Evolutionary conservation across 2,113 vertebrate genomes (phyloP).

Genomic region (Dromaius novaehollandiae): DNA sequence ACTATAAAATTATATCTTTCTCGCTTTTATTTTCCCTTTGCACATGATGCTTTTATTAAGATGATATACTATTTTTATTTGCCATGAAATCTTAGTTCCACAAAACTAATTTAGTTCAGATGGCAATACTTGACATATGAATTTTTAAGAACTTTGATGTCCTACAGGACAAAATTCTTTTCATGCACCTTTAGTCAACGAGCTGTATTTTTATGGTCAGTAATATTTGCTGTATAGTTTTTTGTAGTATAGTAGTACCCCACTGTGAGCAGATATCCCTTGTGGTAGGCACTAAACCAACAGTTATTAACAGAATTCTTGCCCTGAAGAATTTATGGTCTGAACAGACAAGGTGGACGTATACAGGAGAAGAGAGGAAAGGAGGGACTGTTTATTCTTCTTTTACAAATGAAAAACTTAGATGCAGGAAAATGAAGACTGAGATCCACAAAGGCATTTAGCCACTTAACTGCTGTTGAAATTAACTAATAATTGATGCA

Average conservation of each 20-base stretch:
- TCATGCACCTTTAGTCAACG: constrained; percentile 62
- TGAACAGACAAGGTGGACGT: not conserved
- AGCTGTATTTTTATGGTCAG: constrained; percentile 69
- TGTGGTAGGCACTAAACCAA: constrained; percentile 10
- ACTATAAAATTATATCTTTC: constrained; percentile 70
- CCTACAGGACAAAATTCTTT: constrained; percentile 70
- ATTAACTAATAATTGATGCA: not conserved
- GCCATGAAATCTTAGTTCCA: constrained; percentile 79
- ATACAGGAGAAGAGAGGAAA: not conserved
- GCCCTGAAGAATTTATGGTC: not conserved
- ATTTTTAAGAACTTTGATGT: constrained; percentile 75
- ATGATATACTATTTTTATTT: constrained; percentile 80
- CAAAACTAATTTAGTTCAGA: constrained; percentile 79
- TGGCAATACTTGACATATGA: constrained; percentile 73
- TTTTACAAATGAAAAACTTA: not conserved
- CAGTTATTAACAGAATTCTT: constrained; percentile 4
- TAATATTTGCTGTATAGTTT: not conserved
- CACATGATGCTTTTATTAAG: constrained; percentile 80
- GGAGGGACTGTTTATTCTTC: not conserved
- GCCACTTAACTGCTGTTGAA: not conserved
- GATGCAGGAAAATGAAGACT: not conserved
- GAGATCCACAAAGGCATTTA: not conserved
- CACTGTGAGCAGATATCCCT: constrained; percentile 11
- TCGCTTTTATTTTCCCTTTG: constrained; percentile 69
- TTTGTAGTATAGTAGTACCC: not conserved